These are phyloP conservation scores for Cinara cedri DNA, from an alignment of 2,888 invertebrate species.

Conservation along the genomic window DNA sequence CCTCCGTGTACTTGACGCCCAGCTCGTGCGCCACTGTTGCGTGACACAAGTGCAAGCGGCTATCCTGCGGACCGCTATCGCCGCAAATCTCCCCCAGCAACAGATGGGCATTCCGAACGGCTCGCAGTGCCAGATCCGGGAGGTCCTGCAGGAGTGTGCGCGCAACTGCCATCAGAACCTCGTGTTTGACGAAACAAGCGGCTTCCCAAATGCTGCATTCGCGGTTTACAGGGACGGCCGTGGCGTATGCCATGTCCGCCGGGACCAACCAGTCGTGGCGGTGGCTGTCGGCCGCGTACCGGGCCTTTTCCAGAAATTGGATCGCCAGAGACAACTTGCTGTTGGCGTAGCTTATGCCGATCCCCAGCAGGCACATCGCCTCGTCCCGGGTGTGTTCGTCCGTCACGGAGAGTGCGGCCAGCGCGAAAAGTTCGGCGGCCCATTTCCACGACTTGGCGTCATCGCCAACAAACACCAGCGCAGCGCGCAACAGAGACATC, in stretches of 20 bases:
- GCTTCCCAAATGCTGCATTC: background rate
- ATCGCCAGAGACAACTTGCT: too few species aligned
- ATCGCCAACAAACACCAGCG: background rate
- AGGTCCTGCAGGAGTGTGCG: background rate
- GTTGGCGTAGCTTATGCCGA: background rate
- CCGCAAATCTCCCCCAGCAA: background rate
- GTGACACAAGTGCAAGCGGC: background rate
- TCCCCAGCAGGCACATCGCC: background rate
- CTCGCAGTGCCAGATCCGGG: background rate
- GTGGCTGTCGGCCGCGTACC: background rate
- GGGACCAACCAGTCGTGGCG: background rate
- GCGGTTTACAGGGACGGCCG: too few species aligned
- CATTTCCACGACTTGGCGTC: background rate
- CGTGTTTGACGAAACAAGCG: background rate
- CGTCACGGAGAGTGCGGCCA: background rate
- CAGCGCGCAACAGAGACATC: background rate
- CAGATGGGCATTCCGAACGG: background rate
- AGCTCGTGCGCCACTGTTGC: background rate
- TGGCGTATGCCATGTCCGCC: too few species aligned
- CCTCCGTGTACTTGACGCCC: background rate
- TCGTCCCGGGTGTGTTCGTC: background rate
- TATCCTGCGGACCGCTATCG: too few species aligned
- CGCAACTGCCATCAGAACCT: background rate
- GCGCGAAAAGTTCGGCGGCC: background rate
- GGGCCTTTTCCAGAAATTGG: background rate